Percentiles rank a stretch among this genome's conserved stretches.
Evolutionary conservation across 2,113 vertebrate genomes (phyloP).

Genomic region (Tinamus guttatus): DNA sequence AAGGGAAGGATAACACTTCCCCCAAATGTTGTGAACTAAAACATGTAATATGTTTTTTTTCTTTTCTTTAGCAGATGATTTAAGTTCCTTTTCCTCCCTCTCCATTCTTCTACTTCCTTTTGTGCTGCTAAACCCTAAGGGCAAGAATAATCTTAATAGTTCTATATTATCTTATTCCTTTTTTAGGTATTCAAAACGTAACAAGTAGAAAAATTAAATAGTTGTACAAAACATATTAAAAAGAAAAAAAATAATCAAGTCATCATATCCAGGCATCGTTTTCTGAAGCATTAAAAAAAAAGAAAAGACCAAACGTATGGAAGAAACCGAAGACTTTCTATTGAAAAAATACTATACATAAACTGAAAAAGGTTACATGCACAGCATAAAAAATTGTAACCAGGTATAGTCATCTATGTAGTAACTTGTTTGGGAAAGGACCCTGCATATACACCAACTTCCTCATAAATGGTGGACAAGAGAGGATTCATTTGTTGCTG

Average conservation of each 20-base stretch:
- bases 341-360: neutral
- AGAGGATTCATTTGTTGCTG: neutral
- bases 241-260: neutral
- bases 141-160: neutral
- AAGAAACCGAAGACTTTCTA: neutral
- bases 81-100: neutral
- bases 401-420: neutral
- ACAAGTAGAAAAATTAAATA: neutral
- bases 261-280: neutral
- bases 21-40: neutral
- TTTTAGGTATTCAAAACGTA: neutral
- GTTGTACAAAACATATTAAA: neutral
- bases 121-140: neutral
- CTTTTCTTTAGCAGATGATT: no score
- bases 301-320: neutral
- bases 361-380: neutral
- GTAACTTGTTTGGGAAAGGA: neutral
- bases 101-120: neutral
- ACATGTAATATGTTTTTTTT: neutral
- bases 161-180: neutral
- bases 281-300: neutral
- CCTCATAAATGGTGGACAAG: neutral
- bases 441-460: neutral
- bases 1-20: no score
- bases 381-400: neutral